Evolutionary conservation across 2,888 invertebrate species (phyloP).

Genomic region (Xanthia icteritia): DNA sequence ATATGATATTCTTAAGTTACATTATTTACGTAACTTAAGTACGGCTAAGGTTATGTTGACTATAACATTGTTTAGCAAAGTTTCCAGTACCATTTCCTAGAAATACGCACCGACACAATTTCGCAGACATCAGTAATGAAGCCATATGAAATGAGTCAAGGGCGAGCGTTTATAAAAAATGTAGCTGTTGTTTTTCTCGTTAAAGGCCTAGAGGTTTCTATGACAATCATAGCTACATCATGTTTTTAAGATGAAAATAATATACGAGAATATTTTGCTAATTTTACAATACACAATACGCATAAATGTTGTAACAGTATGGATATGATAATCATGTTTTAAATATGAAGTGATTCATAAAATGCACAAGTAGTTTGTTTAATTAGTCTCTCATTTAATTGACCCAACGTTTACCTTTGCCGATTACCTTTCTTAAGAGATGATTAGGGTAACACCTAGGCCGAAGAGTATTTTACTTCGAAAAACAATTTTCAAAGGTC

Average conservation of each 20-base stretch:
- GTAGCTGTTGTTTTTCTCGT: slow-evolving; percentile 14
- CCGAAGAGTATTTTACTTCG: neutral
- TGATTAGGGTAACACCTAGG: neutral
- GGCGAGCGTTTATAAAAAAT: slow-evolving; percentile 18
- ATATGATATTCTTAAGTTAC: neutral
- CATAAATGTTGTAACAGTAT: neutral
- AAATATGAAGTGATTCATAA: too few species aligned
- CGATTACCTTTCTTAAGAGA: neutral
- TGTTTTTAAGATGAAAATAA: neutral
- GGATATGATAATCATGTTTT: neutral
- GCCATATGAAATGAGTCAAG: slow-evolving; percentile 41
- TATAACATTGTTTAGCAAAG: slow-evolving; percentile 9
- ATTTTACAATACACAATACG: neutral
- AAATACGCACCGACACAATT: slow-evolving; percentile 16
- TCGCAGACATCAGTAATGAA: slow-evolving; percentile 23
- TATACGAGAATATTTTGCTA: neutral
- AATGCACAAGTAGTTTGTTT: neutral
- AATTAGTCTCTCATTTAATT: neutral
- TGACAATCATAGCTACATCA: neutral
- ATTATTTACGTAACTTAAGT: neutral
- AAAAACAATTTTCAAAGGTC: slow-evolving; percentile 2
- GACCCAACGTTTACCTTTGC: neutral
- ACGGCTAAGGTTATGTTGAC: neutral
- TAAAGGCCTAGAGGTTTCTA: slow-evolving; percentile 8
- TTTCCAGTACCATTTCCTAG: slow-evolving; percentile 6